Evolutionary conservation across 2,888 invertebrate genomes (phyloP), one percentile per base, ranked within the genome.

Genomic region (Harpagoxenus sublaevis): DNA sequence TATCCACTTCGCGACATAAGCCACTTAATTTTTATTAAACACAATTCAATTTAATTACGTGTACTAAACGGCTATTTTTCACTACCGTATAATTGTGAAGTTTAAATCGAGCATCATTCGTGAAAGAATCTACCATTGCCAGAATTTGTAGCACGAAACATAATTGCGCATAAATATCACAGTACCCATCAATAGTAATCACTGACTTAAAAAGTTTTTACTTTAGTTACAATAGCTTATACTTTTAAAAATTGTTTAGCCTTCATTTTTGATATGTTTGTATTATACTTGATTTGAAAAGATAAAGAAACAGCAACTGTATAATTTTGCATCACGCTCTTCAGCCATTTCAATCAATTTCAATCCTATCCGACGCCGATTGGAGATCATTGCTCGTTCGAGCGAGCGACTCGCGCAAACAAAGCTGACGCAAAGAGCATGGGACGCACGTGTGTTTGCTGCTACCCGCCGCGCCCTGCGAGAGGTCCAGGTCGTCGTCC

Each of bases 371-470:
- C 35, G 60, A 65, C n/a, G 53, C 53, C 65, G 39, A 63, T 63
- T 63, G 51, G 6, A 51, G 63, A 70, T 79, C 57, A 70, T 70
- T 60, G 70, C 70, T 60, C 81, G 77, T 70, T 62, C 66, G 81
- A 53, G 73, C 62, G 74, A 77, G 53, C 82, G 84, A 78, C 60
- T 83, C 87, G 84, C 68, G 90, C 89, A 92, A 92, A 91, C 90
- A 89, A 87, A 88, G 89, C 89, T 91, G 91, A 92, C 90, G 91
- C 91, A 89, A 91, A 89, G 84, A 83, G 77, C 79, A 86, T n/a
- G n/a, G 77, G 91, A 79, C 65, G 79, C 83, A 92, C 93, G 93
- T 93, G 93, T 93, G 93, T 93, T 93, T 93, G 91, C 92, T 75
- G 88, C 86, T 84, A 87, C 90, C 90, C 90, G 89, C 84, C 87